These are phyloP conservation scores for Notarius lentiginosus DNA, from an alignment of 2,113 vertebrate species.

Conservation along the genomic window DNA sequence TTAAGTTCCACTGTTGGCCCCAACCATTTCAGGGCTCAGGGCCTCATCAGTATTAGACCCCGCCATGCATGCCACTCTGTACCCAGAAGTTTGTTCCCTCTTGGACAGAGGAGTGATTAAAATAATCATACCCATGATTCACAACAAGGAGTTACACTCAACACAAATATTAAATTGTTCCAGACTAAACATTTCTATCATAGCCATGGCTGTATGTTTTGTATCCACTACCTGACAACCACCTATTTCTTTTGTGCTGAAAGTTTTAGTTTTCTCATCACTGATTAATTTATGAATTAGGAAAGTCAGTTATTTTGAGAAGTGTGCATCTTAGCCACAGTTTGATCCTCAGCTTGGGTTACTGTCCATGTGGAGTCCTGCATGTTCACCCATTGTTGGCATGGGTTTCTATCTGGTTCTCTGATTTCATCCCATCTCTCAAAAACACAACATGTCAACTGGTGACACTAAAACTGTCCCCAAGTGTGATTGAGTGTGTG, in stretches of 20 bases:
- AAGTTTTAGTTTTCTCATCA: too few species aligned
- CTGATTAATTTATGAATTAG: neutral
- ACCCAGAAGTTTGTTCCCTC: neutral
- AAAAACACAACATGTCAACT: neutral
- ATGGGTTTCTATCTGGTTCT: neutral
- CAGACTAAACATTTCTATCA: neutral
- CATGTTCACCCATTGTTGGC: neutral
- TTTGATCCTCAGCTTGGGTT: too few species aligned
- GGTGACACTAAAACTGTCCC: neutral
- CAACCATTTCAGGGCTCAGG: neutral
- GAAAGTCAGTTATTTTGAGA: neutral
- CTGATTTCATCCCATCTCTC: neutral
- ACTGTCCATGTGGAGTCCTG: neutral
- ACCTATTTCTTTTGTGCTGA: too few species aligned
- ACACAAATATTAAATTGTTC: too few species aligned
- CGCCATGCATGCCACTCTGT: neutral
- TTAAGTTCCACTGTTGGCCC: neutral
- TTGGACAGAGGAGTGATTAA: neutral
- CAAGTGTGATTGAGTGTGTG: neutral
- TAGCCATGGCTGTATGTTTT: neutral
- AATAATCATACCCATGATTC: neutral
- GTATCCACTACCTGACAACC: too few species aligned
- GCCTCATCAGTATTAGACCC: neutral
- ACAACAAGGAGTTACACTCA: neutral
- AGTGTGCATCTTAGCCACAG: neutral